phyloP scores from a whole-genome alignment of 2,797 vertebrate genomes.

The Bradypodion ventrale region DNA sequence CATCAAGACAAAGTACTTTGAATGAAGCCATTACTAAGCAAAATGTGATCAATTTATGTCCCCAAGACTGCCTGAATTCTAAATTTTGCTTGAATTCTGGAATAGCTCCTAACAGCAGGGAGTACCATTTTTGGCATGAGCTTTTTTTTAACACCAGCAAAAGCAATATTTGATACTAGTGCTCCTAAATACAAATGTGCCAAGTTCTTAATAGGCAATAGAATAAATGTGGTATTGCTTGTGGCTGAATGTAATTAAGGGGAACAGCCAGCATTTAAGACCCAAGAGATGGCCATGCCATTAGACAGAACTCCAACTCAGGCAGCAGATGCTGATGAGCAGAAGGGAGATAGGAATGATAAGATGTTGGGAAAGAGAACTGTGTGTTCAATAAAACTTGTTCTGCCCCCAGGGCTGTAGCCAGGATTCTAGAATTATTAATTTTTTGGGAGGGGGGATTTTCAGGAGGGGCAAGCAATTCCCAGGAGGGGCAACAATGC shows the following conservation, averaged over 20 bases:
- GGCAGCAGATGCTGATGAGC: neutral
- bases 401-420: too few species aligned
- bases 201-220: neutral
- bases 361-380: too few species aligned
- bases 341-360: too few species aligned
- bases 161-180: neutral
- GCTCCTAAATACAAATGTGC: neutral
- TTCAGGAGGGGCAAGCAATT: too few species aligned
- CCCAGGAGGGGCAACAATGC: too few species aligned
- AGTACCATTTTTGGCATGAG: neutral
- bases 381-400: too few species aligned
- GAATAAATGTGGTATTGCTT: neutral
- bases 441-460: too few species aligned
- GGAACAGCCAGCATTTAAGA: neutral
- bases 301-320: neutral
- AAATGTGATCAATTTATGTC: neutral
- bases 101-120: neutral
- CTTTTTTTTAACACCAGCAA: neutral
- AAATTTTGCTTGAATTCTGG: neutral
- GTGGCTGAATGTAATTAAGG: neutral
- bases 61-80: neutral
- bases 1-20: neutral
- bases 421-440: too few species aligned
- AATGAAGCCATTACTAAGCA: neutral
- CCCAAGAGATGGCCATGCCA: neutral